phyloP scores from a whole-genome alignment of 2,113 vertebrate species.

The Cyprinodon brontotheroides region DNA sequence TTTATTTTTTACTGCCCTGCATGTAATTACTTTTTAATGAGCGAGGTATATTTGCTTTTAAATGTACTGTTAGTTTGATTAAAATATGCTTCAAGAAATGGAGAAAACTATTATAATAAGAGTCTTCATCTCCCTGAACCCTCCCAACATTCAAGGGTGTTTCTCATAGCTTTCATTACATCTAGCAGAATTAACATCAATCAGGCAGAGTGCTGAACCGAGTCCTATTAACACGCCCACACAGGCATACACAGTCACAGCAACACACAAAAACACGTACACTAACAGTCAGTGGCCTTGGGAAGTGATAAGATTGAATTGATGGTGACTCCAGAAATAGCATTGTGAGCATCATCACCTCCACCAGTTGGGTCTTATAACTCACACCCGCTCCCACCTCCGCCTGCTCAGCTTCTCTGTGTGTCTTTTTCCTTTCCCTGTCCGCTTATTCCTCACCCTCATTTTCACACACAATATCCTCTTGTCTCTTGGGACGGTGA shows the following conservation, averaged over 20 bases:
- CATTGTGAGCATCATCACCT: constrained; percentile 62
- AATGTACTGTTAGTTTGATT: not conserved
- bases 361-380: constrained; percentile 51
- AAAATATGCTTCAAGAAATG: not conserved
- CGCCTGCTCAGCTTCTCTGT: constrained; percentile 4
- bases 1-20: not conserved
- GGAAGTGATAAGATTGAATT: constrained; percentile 57
- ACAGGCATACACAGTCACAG: not conserved
- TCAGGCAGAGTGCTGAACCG: constrained; percentile 34
- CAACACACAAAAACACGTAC: constrained; percentile 11
- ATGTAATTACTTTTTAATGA: not conserved
- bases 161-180: constrained; percentile 12
- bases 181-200: constrained; percentile 25
- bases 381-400: constrained; percentile 34
- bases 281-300: constrained; percentile 4
- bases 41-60: not conserved
- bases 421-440: constrained; percentile 29
- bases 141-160: not conserved
- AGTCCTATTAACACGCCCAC: constrained; percentile 33
- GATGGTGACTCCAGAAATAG: constrained; percentile 69
- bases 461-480: constrained; percentile 24
- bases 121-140: not conserved
- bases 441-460: constrained; percentile 23
- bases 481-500: constrained; percentile 52
- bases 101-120: not conserved